phyloP scores from a whole-genome alignment of 2,888 invertebrate genomes.

The Torymus aiolomorphi region DNA sequence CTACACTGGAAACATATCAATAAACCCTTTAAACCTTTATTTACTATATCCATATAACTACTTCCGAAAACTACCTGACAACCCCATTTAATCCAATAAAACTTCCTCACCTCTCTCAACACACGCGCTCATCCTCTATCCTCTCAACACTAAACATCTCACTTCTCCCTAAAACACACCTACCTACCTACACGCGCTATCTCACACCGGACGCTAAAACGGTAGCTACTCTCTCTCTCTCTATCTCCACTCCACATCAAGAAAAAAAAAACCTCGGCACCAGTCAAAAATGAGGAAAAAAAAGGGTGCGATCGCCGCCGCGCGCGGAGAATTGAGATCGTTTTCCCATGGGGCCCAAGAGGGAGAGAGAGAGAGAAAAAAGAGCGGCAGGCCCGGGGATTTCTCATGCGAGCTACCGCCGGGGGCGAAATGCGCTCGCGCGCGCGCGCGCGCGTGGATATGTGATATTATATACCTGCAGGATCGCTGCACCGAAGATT shows the following conservation, averaged over 20 bases:
- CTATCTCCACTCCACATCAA: background rate
- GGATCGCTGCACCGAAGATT: background rate
- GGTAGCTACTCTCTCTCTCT: no score
- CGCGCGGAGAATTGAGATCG: slow-evolving; percentile 35
- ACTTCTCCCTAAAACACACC: background rate
- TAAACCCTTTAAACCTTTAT: no score
- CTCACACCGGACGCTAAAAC: no score
- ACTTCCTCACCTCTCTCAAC: no score
- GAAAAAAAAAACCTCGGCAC: background rate
- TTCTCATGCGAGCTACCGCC: background rate
- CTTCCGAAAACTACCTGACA: no score
- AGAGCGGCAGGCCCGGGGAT: slow-evolving; percentile 2
- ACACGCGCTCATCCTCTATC: no score
- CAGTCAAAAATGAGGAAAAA: background rate
- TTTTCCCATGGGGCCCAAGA: slow-evolving; percentile 43
- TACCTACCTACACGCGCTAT: background rate
- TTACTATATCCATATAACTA: no score
- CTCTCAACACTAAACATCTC: background rate
- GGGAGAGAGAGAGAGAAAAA: slow-evolving; percentile 10
- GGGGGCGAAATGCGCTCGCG: no score
- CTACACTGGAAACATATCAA: no score
- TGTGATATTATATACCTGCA: slow-evolving; percentile 17
- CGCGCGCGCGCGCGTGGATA: no score
- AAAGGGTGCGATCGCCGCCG: background rate
- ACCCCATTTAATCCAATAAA: no score